Evolutionary conservation across 2,888 invertebrate species (phyloP), one percentile per base, ranked within the genome.

Genomic region (Callyntrura sp.): DNA sequence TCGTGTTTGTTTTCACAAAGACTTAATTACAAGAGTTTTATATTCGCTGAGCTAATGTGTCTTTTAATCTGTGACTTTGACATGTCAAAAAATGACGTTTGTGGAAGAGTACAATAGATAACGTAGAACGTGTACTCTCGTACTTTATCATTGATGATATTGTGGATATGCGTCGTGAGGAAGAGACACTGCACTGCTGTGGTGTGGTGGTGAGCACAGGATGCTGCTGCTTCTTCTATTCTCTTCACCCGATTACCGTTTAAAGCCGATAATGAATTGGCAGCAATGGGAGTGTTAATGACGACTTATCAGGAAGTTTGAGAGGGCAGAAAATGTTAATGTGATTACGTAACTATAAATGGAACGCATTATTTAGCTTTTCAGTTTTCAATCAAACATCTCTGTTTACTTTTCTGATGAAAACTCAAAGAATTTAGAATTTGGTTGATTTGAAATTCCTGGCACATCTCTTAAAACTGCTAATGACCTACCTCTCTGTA

Each of bases 381-480:
- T n/a, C n/a, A n/a, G n/a, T n/a, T n/a, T n/a, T n/a, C n/a, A n/a
- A n/a, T n/a, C n/a, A n/a, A n/a, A n/a, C n/a, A n/a, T 45, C 45
- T 45, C 6, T 45, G 45, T n/a, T 9, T 60, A 60, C 6, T 60
- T 5, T n/a, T 14, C 14, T 25, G 20, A 23, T 65, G 25, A 25
- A 9, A 14, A 23, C 23, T n/a, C n/a, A n/a, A 25, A 9, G 9
- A 65, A 9, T 20, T 23, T 23, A 23, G 8, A 11, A 20, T 65
- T 4, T 11, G 8, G 65, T 23, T 48, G 14, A 76, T 76, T 51
- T 25, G 1, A 65, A 68, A 68, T 51, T 83, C 68, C 68, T 83
- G 68, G 83, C 83, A 83, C 83, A 83, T 65, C 68, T 45, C n/a
- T n/a, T n/a, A n/a, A n/a, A n/a, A n/a, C 68, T 68, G n/a, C 35